Evolutionary conservation across 2,888 invertebrate genomes (phyloP).

Genomic region (Euzophera pinguis): DNA sequence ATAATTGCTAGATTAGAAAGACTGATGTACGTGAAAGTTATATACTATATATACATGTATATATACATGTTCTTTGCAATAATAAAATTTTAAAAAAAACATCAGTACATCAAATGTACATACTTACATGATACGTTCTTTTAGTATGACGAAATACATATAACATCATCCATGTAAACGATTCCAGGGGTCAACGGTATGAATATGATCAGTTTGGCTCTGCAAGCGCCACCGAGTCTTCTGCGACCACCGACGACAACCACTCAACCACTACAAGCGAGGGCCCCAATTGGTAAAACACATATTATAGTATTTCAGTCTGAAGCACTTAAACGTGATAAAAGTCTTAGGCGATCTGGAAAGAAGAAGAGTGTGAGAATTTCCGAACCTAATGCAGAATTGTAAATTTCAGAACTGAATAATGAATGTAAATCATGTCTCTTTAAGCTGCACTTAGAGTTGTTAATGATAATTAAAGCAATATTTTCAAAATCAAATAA

Average conservation of each 20-base stretch:
- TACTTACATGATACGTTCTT: too few relatives aligned
- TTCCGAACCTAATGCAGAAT: background rate
- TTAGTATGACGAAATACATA: background rate
- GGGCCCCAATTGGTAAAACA: slow-evolving; percentile 71
- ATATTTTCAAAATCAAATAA: too few relatives aligned
- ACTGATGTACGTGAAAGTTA: too few relatives aligned
- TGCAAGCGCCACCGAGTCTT: slow-evolving; percentile 67
- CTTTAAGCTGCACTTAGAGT: too few relatives aligned
- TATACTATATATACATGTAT: too few relatives aligned
- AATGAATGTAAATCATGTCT: too few relatives aligned
- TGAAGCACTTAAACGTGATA: background rate
- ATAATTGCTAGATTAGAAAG: too few relatives aligned
- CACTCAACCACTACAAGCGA: slow-evolving; percentile 62
- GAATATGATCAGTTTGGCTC: slow-evolving; percentile 81
- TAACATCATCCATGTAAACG: background rate
- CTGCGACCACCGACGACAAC: slow-evolving; percentile 54
- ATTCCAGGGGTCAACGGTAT: slow-evolving; percentile 85
- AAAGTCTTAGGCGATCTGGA: background rate
- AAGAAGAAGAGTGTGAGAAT: slow-evolving; percentile 1
- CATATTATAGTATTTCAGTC: slow-evolving; percentile 32
- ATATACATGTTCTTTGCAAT: too few relatives aligned
- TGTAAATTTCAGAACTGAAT: background rate
- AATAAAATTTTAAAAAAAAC: too few relatives aligned
- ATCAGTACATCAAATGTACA: too few relatives aligned
- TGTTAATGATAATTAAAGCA: too few relatives aligned